These are phyloP conservation scores for Gymnobelideus leadbeateri DNA, from an alignment of 2,113 vertebrate genomes.

Conservation along the genomic window DNA sequence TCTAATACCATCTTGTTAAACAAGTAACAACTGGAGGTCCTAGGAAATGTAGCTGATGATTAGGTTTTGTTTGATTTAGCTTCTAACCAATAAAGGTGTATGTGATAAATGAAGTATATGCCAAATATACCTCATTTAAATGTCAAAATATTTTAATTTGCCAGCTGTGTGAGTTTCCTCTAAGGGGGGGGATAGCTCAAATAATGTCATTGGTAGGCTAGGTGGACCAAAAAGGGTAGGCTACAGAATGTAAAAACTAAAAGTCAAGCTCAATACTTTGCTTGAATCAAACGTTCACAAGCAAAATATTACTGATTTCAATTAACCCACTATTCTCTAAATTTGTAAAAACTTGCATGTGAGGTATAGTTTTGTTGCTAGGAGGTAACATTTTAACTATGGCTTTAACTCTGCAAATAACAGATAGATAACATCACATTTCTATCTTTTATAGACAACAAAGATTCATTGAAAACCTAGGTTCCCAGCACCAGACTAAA, in stretches of 20 bases:
- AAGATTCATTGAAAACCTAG: not conserved
- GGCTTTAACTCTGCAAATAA: not conserved
- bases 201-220: not conserved
- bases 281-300: not conserved
- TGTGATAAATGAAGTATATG: not conserved
- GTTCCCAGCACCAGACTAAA: not conserved
- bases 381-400: not conserved
- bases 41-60: not conserved
- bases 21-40: no score
- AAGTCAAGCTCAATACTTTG: not conserved
- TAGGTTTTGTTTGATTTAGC: not conserved
- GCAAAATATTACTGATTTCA: not conserved
- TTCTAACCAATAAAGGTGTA: not conserved
- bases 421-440: not conserved
- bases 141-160: constrained; percentile 9
- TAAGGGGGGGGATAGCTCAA: not conserved
- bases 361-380: not conserved
- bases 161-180: not conserved
- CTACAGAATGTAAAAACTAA: not conserved
- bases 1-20: not conserved
- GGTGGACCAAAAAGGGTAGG: not conserved
- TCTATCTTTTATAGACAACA: not conserved
- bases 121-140: not conserved
- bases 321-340: not conserved
- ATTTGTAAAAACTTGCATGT: not conserved